A percentile compares a stretch with the other conserved stretches of the same genome.
phyloP scores from a whole-genome alignment of 2,113 vertebrate genomes.

The Anolis sagrei region DNA sequence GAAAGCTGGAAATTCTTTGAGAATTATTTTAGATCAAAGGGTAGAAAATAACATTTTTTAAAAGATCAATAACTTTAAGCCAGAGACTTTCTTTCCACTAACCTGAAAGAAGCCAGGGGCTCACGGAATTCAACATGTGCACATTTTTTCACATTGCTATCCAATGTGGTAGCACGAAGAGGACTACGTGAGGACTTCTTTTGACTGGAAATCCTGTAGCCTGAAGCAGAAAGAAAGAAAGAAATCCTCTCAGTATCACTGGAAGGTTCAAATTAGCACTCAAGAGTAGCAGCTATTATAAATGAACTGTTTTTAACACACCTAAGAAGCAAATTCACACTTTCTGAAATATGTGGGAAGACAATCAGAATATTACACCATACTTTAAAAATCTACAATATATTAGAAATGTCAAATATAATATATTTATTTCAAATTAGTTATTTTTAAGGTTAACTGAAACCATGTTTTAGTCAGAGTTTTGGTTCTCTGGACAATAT shows the following conservation, averaged over 20 bases:
- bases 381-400: constrained; percentile 24
- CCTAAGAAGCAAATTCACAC: constrained; percentile 30
- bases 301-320: background rate
- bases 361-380: constrained; percentile 25
- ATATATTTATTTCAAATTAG: background rate
- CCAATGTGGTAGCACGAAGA: constrained; percentile 88
- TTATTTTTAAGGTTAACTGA: background rate
- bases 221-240: constrained; percentile 68
- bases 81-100: constrained; percentile 21
- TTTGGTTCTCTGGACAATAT: background rate
- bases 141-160: constrained; percentile 87
- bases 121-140: constrained; percentile 87
- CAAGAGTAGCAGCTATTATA: constrained; percentile 30
- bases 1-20: no score
- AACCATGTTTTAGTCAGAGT: background rate
- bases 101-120: constrained; percentile 89
- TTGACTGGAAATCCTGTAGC: constrained; percentile 74
- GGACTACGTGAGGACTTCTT: constrained; percentile 87
- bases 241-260: constrained; percentile 62
- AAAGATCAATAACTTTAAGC: background rate
- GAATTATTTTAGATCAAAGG: no score
- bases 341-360: constrained; percentile 23
- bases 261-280: background rate
- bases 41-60: no score
- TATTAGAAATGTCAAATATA: constrained; percentile 1